phyloP scores from a whole-genome alignment of 2,113 vertebrate species.

The Anoura caudifer region DNA sequence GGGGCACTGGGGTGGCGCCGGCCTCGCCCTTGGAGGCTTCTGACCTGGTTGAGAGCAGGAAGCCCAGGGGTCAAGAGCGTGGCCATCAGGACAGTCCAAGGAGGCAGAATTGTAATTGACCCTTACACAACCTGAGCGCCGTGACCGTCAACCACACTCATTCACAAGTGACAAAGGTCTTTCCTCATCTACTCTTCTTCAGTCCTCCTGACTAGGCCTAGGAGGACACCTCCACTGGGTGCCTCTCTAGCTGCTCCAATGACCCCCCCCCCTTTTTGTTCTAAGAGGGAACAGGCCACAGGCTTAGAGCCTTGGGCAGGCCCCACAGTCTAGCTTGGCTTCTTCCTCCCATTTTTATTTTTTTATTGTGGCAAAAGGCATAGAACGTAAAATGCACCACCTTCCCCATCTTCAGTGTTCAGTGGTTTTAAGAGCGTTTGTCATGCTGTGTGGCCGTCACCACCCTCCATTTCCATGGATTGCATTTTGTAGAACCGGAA shows the following conservation, averaged over 20 bases:
- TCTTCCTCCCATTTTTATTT: not conserved
- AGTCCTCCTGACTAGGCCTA: not conserved
- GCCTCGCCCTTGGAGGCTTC: not conserved
- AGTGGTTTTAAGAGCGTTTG: not conserved
- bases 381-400: not conserved
- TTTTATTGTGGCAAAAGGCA: not conserved
- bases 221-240: accelerated
- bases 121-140: not conserved
- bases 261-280: no score
- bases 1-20: accelerated
- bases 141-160: accelerated
- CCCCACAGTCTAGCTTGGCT: not conserved
- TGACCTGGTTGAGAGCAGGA: not conserved
- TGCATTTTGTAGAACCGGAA: not conserved
- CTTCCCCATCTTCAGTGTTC: not conserved
- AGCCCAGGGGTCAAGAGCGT: not conserved
- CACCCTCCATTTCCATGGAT: not conserved
- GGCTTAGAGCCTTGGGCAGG: not conserved
- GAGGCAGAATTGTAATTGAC: not conserved
- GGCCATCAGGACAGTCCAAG: not conserved
- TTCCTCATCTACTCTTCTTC: not conserved
- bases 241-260: not conserved
- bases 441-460: no score
- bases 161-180: not conserved
- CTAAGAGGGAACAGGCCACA: not conserved